Evolutionary conservation across 1,140 invertebrate genomes (phyloP).

Genomic region (Steinernema feltiae): DNA sequence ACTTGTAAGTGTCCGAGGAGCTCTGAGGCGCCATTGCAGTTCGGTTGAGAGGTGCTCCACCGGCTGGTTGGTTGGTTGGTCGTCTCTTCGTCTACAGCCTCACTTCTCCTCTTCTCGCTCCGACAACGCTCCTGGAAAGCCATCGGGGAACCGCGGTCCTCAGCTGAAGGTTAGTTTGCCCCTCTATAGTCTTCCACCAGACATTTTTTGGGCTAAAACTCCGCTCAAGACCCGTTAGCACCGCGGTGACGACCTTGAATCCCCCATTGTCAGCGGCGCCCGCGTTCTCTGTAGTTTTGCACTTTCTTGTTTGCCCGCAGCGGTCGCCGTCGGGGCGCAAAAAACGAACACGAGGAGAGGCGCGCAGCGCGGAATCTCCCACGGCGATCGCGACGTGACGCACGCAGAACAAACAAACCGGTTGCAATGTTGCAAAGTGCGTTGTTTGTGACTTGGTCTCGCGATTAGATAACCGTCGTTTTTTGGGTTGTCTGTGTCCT

Average conservation of each 20-base stretch:
- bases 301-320: background rate
- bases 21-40: background rate
- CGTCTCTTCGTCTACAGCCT: too few species aligned
- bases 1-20: background rate
- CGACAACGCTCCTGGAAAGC: too few species aligned
- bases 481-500: too few species aligned
- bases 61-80: too few species aligned
- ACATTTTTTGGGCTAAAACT: too few species aligned
- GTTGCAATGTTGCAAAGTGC: background rate
- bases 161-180: background rate
- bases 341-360: background rate
- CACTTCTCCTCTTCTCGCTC: background rate
- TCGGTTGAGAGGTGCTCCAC: background rate
- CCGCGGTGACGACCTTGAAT: background rate
- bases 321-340: background rate
- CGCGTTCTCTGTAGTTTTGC: background rate
- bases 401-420: background rate
- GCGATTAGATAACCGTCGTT: background rate
- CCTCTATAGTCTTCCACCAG: background rate
- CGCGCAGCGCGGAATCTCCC: too few species aligned
- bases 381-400: background rate
- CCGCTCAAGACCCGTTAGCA: too few species aligned
- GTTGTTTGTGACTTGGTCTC: background rate
- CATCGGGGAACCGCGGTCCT: too few species aligned
- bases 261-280: background rate